Evolutionary conservation across 1,140 invertebrate genomes (phyloP), one percentile per base, ranked within the genome.

Genomic region (Solenopsis invicta): DNA sequence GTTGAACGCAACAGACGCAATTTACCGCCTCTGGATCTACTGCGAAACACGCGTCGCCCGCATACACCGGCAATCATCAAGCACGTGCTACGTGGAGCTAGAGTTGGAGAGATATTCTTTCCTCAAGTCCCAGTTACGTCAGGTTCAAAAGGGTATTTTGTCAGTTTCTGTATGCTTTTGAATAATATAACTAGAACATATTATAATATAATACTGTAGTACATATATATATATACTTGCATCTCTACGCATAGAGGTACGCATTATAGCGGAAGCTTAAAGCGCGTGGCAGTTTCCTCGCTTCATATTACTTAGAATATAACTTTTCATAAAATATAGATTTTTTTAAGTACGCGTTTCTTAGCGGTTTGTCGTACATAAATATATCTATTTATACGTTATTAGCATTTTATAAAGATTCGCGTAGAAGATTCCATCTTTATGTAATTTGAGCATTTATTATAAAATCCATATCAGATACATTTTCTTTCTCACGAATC

Each of bases 61-160:
- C 45, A 29, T 48, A 48, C 45, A 29, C n/a, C n/a, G 34, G 16
- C 48, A 5, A 69, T 13, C 10, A 4, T 16, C n/a, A 18, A 10
- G 34, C 9, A 29, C 21, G 16, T 29, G 21, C 9, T 13, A 21
- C 4, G n/a, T n/a, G 16, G 18, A 64, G n/a, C n/a, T n/a, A n/a
- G 18, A 29, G 9, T 1, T n/a, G 13, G 18, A 64, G 18, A 29
- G 9, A 3, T 50, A 37, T 80, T 29, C 10, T 45, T 69, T 66
- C 34, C 6, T 21, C 45, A 16, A 21, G 24, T n/a, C n/a, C 9
- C 21, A 71, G 10, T 80, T 52, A 5, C 24, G 16, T 54, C 18
- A 3, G 21, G 13, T 41, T 81, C 50, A 81, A 81, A 81, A 16
- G 34, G 12, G 37, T 16, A 59, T 71, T 81, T 81, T 13, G 34